Evolutionary conservation across 2,888 invertebrate genomes (phyloP).

Genomic region (Metopia argyrocephala): DNA sequence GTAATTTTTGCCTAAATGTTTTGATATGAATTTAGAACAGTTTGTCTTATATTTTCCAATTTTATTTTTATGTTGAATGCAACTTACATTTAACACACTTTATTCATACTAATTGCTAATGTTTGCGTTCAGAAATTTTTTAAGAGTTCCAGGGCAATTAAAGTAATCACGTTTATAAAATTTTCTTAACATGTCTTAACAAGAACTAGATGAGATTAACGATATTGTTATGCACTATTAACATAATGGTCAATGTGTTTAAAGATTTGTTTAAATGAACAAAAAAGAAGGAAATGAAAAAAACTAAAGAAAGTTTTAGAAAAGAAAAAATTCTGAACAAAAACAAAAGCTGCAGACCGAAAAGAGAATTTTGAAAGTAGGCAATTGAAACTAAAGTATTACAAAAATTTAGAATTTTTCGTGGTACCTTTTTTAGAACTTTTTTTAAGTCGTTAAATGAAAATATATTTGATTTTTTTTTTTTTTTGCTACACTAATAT

Average conservation of each 20-base stretch:
- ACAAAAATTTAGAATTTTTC: too few relatives aligned
- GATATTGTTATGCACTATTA: slow-evolving; percentile 64
- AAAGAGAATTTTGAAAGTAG: too few relatives aligned
- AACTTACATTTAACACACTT: slow-evolving; percentile 12
- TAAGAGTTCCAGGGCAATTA: slow-evolving; percentile 54
- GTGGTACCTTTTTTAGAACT: too few relatives aligned
- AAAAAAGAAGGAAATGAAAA: background rate
- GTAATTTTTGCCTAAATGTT: background rate
- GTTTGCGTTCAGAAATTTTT: slow-evolving; percentile 25
- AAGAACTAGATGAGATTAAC: slow-evolving; percentile 54
- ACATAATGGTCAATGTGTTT: slow-evolving; percentile 54
- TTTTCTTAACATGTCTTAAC: slow-evolving; percentile 30
- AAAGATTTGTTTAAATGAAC: background rate
- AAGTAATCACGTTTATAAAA: slow-evolving; percentile 51
- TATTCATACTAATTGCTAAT: slow-evolving; percentile 48
- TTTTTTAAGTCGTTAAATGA: too few relatives aligned
- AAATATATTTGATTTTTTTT: too few relatives aligned
- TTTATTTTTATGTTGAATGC: background rate
- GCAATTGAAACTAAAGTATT: too few relatives aligned
- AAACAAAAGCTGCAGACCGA: background rate
- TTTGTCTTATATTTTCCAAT: slow-evolving; percentile 4
- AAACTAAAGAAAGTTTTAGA: background rate
- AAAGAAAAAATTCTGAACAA: background rate
- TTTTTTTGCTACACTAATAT: too few relatives aligned
- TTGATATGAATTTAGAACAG: slow-evolving; percentile 48